phyloP scores from a whole-genome alignment of 2,113 vertebrate species.

The Oreotrochilus melanogaster region DNA sequence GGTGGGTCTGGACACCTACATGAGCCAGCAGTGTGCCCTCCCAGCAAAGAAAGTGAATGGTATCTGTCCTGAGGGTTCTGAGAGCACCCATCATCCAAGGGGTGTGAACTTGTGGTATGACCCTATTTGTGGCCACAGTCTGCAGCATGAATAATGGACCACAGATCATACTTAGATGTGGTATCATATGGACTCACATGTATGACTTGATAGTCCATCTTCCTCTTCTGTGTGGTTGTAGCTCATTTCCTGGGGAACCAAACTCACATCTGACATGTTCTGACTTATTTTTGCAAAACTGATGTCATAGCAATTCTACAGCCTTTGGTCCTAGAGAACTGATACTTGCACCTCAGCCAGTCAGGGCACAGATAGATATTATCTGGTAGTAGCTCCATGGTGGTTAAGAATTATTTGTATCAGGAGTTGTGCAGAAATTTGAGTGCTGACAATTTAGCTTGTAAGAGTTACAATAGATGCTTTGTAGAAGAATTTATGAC shows the following conservation, averaged over 20 bases:
- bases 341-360: not conserved
- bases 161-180: not conserved
- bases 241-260: not conserved
- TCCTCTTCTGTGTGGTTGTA: not conserved
- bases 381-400: not conserved
- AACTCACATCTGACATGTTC: not conserved
- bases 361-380: not conserved
- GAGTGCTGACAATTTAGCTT: not conserved
- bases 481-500: not conserved
- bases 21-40: not conserved
- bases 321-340: not conserved
- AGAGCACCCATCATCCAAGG: not conserved
- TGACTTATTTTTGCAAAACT: not conserved
- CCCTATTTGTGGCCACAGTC: not conserved
- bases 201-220: not conserved
- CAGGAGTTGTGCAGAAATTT: not conserved
- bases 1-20: not conserved
- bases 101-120: too few relatives aligned
- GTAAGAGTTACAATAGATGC: accelerated
- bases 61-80: not conserved
- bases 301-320: not conserved
- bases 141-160: not conserved
- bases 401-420: not conserved
- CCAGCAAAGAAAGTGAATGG: not conserved
- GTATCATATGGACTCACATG: not conserved